phyloP scores from a whole-genome alignment of 2,113 vertebrate genomes.

The Sinosuthora webbiana region DNA sequence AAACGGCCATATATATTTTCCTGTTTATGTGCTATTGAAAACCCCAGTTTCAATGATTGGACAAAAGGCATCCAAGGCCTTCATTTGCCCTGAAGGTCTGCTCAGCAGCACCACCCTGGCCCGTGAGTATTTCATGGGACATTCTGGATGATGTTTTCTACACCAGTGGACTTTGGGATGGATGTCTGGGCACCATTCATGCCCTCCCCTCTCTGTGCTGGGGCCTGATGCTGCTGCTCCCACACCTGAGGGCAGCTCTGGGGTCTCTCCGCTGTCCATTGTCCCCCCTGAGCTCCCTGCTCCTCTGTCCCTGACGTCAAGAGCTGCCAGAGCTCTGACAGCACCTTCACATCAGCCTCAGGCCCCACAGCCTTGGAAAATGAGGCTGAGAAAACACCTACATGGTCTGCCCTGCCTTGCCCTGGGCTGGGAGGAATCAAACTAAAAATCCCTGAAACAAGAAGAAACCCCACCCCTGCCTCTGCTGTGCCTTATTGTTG shows the following conservation, averaged over 20 bases:
- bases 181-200: background rate
- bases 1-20: background rate
- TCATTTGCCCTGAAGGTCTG: accelerated
- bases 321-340: background rate
- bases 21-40: background rate
- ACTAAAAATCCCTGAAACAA: background rate
- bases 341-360: background rate
- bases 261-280: background rate
- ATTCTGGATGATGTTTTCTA: background rate
- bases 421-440: background rate
- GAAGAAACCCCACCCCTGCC: background rate
- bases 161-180: background rate
- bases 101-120: background rate
- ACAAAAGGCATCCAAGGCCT: background rate
- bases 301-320: background rate
- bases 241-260: background rate
- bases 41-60: background rate
- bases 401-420: background rate
- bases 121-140: accelerated
- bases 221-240: background rate
- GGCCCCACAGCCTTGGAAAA: background rate
- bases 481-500: background rate
- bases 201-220: accelerated
- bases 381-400: background rate
- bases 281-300: background rate